Evolutionary conservation across 2,888 invertebrate genomes (phyloP), one percentile per base, ranked within the genome.

Genomic region (Conchocele bisecta): DNA sequence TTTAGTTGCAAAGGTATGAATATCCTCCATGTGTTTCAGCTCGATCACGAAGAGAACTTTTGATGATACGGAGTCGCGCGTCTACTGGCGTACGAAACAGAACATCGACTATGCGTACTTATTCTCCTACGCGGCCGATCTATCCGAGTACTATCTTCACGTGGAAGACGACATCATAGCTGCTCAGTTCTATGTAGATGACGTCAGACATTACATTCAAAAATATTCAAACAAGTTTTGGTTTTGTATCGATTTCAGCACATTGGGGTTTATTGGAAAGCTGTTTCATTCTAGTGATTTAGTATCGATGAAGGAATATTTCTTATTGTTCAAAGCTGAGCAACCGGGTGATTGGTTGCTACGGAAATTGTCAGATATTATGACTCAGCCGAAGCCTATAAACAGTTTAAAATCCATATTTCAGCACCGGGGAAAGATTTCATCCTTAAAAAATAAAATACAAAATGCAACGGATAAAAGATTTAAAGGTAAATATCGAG

Each of bases 31-130:
- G 17, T 37, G 3, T 67, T 70, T 17, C 63, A 75, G 70, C 22
- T 33, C 29, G 7, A 60, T 67, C 5, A 65, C 64, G 11, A 65
- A 61, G 28, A 68, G 87, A 29, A 91, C 63, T 13, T 91, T 83
- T 75, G 89, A 89, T 51, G 90, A 91, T 66, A 77, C 88, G 0
- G 65, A 82, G 13, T 82, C 84, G 11, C 72, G 90, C 26, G 89
- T 91, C 0, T 54, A 83, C 41, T 90, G 91, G 91, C 66, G 91
- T 29, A 84, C 90, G 3, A 91, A 90, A 60, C 91, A 91, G 81
- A 90, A 89, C 17, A 58, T 90, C 20, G 91, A 91, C 77, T 91
- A 88, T 65, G 88, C 89, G 1, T 89, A 87, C 64, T 73, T 90
- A 20, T 87, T 90, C 54, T 79, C 83, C 44, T 90, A 89, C 61